A percentile compares a stretch with the other conserved stretches of the same genome.
phyloP scores from a whole-genome alignment of 2,113 vertebrate genomes.

The Hemiscyllium ocellatum region DNA sequence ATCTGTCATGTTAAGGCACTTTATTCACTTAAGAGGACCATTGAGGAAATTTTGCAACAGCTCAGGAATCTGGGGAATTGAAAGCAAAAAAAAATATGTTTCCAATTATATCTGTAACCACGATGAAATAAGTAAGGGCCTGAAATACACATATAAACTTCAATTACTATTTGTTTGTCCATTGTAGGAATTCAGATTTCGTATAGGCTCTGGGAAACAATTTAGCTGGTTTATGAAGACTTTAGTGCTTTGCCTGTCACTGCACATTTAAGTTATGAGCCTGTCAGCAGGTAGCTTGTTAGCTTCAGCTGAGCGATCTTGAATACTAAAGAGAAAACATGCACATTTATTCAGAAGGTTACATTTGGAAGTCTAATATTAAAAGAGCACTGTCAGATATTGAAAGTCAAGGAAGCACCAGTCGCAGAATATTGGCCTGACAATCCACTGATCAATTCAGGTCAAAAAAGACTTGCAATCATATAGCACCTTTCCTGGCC shows the following conservation, averaged over 20 bases:
- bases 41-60: constrained; percentile 27
- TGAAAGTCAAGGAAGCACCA: background rate
- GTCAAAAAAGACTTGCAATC: background rate
- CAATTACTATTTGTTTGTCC: constrained; percentile 34
- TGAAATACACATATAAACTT: constrained; percentile 28
- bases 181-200: background rate
- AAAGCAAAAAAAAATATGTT: constrained; percentile 27
- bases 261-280: constrained; percentile 19
- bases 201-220: background rate
- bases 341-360: constrained; percentile 26
- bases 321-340: constrained; percentile 9
- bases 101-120: constrained; percentile 28
- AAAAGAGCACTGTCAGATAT: background rate
- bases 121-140: background rate
- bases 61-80: constrained; percentile 36
- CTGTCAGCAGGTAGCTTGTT: constrained; percentile 36
- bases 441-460: background rate
- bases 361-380: constrained; percentile 8
- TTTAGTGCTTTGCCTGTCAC: constrained; percentile 34
- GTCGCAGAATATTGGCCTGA: background rate
- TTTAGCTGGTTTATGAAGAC: constrained; percentile 14
- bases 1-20: constrained; percentile 26
- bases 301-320: background rate
- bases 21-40: constrained; percentile 32
- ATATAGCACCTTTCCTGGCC: background rate